Conservation (phyloP, 2,888 invertebrate species). For the Catocala fraxini region DNA sequence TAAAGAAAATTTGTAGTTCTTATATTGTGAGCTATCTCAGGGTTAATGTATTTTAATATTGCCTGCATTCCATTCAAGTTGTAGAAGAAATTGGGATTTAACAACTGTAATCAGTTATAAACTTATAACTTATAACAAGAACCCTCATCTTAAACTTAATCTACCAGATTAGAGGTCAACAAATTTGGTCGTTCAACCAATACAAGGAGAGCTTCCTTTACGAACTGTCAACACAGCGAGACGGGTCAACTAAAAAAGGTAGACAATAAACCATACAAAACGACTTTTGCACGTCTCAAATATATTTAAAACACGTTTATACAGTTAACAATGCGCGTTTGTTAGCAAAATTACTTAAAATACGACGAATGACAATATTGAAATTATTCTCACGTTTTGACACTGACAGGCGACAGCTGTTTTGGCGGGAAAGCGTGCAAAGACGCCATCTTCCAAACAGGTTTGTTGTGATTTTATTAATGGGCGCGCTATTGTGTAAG, state of each 20-base stretch:
- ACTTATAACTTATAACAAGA: too few species aligned
- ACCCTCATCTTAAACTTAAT: too few species aligned
- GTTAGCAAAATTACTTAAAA: conserved; percentile 26
- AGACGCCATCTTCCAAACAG: conserved; percentile 43
- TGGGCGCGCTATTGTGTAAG: conserved; percentile 28
- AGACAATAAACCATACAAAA: conserved; percentile 4
- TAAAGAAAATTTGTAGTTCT: too few species aligned
- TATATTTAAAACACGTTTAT: conserved; percentile 39
- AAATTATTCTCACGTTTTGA: conserved; percentile 37
- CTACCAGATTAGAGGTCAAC: too few species aligned
- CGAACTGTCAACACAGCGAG: neutral
- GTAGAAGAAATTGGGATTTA: too few species aligned
- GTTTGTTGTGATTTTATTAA: conserved; percentile 44
- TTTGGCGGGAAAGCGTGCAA: conserved; percentile 45
- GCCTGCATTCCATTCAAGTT: too few species aligned
- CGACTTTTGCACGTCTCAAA: conserved; percentile 7
- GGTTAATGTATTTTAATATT: too few species aligned
- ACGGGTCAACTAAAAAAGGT: neutral
- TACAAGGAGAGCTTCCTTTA: too few species aligned
- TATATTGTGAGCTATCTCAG: too few species aligned
- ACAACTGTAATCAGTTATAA: too few species aligned
- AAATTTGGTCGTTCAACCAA: too few species aligned
- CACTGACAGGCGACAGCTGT: conserved; percentile 46
- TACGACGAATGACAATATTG: too few species aligned
- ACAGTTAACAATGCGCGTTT: conserved; percentile 43